Evolutionary conservation across 2,797 vertebrate species (phyloP).

Genomic region (Rhyacichthys aspro): DNA sequence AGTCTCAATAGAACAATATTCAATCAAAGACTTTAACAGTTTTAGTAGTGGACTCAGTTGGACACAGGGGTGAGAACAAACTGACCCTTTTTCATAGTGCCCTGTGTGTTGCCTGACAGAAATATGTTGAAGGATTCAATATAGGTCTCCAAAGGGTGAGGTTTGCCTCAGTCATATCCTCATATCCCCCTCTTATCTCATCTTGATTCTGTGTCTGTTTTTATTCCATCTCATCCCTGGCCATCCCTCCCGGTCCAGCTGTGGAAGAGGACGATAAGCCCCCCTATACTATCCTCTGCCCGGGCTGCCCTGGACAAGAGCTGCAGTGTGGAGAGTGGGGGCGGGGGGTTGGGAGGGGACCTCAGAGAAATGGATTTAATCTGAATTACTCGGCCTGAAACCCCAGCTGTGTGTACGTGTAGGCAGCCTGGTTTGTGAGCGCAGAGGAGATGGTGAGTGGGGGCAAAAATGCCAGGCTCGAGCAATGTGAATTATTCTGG

Average conservation of each 20-base stretch:
- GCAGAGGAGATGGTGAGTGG: constrained; percentile 55
- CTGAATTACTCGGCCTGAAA: constrained; percentile 80
- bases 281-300: constrained; percentile 70
- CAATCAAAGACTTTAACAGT: neutral
- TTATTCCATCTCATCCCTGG: constrained; percentile 57
- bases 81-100: no score
- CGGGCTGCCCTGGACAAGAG: constrained; percentile 73
- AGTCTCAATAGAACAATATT: neutral
- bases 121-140: constrained; percentile 3
- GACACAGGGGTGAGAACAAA: neutral
- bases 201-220: constrained; percentile 38
- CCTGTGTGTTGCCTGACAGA: neutral
- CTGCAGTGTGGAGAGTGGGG: constrained; percentile 72
- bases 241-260: constrained; percentile 69
- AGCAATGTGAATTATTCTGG: constrained; percentile 83
- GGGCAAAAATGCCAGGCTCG: constrained; percentile 73
- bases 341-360: constrained; percentile 74
- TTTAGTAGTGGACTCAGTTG: neutral
- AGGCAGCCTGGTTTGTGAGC: constrained; percentile 52
- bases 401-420: constrained; percentile 78
- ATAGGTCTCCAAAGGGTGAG: constrained; percentile 3
- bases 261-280: constrained; percentile 73
- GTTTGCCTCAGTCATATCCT: constrained; percentile 1
- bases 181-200: constrained; percentile 24
- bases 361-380: constrained; percentile 85